Evolutionary conservation across 2,888 invertebrate species (phyloP).

Genomic region (Tethea ocularis): DNA sequence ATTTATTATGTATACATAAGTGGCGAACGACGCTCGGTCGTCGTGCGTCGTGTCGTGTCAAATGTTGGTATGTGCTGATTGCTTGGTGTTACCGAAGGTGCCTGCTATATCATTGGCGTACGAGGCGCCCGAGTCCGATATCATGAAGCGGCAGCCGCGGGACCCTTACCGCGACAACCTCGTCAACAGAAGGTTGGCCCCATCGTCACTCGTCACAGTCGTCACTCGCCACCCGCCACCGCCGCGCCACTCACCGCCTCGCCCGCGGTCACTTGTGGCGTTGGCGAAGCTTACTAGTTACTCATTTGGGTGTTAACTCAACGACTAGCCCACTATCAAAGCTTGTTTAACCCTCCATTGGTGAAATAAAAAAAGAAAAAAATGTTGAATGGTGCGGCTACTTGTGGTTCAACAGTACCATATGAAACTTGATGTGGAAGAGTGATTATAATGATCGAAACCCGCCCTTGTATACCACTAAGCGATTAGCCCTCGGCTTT

Average conservation of each 20-base stretch:
- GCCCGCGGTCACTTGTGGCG: conserved; percentile 39
- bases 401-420: conserved; percentile 69
- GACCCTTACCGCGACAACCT: conserved; percentile 99
- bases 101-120: conserved; percentile 99
- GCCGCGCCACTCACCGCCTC: conserved; percentile 21
- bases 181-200: conserved; percentile 97
- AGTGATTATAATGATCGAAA: conserved; percentile 65
- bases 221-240: conserved; percentile 10
- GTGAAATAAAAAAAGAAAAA: conserved; percentile 46
- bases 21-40: conserved; percentile 39
- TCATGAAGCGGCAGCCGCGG: conserved; percentile 99
- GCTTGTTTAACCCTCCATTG: conserved; percentile 33
- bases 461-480: conserved; percentile 33
- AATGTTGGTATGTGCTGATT: conserved; percentile 75
- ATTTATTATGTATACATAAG: conserved; percentile 66
- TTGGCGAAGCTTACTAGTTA: conserved; percentile 69
- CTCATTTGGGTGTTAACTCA: conserved; percentile 75
- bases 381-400: conserved; percentile 63
- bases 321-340: conserved; percentile 61
- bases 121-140: conserved; percentile 99
- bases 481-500: conserved; percentile 43
- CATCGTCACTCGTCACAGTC: conserved; percentile 20
- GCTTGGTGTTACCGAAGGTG: conserved; percentile 89
- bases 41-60: conserved; percentile 28
- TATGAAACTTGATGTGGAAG: conserved; percentile 80